Conservation (phyloP, 2,888 invertebrate genomes). For the Cheilosia variabilis region DNA sequence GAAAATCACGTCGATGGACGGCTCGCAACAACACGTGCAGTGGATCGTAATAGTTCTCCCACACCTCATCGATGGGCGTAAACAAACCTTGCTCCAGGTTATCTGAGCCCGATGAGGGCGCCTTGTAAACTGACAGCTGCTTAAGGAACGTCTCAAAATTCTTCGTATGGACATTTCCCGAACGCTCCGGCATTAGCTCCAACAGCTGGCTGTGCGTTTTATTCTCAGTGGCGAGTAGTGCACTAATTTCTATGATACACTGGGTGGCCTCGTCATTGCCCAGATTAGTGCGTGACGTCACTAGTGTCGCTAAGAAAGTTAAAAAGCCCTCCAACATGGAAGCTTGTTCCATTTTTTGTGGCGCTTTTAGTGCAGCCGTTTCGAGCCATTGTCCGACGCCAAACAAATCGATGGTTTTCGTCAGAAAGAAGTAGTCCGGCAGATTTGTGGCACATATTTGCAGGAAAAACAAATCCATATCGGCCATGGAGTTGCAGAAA, state of each 20-base stretch:
- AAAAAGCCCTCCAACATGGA: slow-evolving; percentile 97
- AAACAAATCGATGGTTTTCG: slow-evolving; percentile 95
- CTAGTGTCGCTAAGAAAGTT: slow-evolving; percentile 94
- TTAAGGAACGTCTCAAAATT: slow-evolving; percentile 94
- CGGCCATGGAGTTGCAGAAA: slow-evolving; percentile 99
- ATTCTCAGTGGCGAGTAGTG: slow-evolving; percentile 95
- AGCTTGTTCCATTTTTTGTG: slow-evolving; percentile 92
- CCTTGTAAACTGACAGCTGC: slow-evolving; percentile 93
- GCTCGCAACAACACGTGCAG: slow-evolving; percentile 95
- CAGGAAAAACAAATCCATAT: slow-evolving; percentile 97
- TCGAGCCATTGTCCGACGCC: slow-evolving; percentile 94
- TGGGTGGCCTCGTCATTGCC: slow-evolving; percentile 87
- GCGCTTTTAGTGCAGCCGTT: slow-evolving; percentile 88
- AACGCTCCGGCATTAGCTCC: slow-evolving; percentile 97
- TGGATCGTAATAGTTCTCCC: slow-evolving; percentile 97
- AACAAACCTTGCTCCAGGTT: slow-evolving; percentile 96
- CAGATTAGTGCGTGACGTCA: slow-evolving; percentile 93
- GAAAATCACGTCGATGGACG: slow-evolving; percentile 96
- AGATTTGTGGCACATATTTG: slow-evolving; percentile 96
- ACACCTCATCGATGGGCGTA: slow-evolving; percentile 92
- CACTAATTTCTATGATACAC: slow-evolving; percentile 95
- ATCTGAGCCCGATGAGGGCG: slow-evolving; percentile 88
- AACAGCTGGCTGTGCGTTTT: slow-evolving; percentile 97
- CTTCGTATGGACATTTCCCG: slow-evolving; percentile 94
- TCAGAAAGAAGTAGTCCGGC: slow-evolving; percentile 92